Percentiles rank a stretch among this genome's conserved stretches.
Conservation (phyloP, 2,113 vertebrate species). For the Paedocypris sp. region DNA sequence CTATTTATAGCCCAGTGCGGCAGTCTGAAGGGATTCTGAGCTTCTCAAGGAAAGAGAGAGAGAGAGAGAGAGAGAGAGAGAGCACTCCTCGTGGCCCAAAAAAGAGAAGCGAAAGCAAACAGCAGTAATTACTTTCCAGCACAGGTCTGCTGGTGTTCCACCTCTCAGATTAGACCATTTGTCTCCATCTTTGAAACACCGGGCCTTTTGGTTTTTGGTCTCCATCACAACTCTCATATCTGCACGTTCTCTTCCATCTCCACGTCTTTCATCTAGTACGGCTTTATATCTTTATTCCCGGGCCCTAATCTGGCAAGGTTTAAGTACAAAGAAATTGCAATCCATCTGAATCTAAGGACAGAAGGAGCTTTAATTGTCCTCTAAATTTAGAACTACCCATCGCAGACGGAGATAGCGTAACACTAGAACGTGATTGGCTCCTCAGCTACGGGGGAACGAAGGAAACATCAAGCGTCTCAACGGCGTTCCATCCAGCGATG, state of each 20-base stretch:
- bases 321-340: neutral
- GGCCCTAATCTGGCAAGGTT: neutral
- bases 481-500: neutral
- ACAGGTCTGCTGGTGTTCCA: neutral
- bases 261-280: neutral
- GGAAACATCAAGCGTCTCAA: neutral
- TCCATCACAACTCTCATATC: neutral
- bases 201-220: constrained; percentile 10
- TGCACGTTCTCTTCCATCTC: neutral
- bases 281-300: neutral
- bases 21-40: constrained; percentile 33
- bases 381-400: neutral
- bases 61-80: constrained; percentile 12
- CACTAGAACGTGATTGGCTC: no score
- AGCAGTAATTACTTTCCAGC: constrained; percentile 16
- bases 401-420: no score
- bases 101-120: no score
- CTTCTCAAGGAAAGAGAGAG: constrained; percentile 19
- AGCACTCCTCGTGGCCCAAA: constrained; percentile 19
- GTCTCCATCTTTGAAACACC: constrained; percentile 16
- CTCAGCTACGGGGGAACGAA: neutral
- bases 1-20: constrained; percentile 32
- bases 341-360: neutral
- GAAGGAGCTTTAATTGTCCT: neutral
- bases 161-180: constrained; percentile 18